Conservation (phyloP, 2,888 invertebrate genomes). For the Sepioteuthis lessoniana region DNA sequence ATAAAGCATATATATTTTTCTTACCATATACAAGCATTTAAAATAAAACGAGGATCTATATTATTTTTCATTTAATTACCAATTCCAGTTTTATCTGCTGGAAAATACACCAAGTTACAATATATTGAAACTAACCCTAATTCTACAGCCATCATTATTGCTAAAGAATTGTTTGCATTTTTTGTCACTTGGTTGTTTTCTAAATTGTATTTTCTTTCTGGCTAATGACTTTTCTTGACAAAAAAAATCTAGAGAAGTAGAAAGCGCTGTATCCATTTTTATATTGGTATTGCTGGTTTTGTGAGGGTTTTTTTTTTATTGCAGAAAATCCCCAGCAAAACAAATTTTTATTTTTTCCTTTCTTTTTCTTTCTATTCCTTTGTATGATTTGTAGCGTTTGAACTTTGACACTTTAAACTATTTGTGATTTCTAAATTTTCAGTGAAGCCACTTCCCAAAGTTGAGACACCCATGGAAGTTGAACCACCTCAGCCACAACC, state of each 20-base stretch:
- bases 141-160: not conserved
- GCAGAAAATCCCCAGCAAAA: constrained; percentile 33
- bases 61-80: not conserved
- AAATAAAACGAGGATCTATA: no score
- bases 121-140: not conserved
- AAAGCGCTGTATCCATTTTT: not conserved
- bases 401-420: constrained; percentile 42
- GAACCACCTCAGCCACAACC: constrained; percentile 45
- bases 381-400: not conserved
- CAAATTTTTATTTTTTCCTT: not conserved
- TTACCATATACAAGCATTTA: no score
- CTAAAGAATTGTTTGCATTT: not conserved
- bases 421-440: constrained; percentile 45
- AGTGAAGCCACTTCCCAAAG: constrained; percentile 42
- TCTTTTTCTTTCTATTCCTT: not conserved
- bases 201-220: not conserved
- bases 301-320: constrained; percentile 20
- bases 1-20: no score
- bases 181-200: constrained; percentile 33
- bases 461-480: constrained; percentile 42
- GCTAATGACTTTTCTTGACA: constrained; percentile 12
- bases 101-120: constrained; percentile 3
- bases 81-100: not conserved
- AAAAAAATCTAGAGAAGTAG: not conserved
- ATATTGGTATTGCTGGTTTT: constrained; percentile 1